A percentile compares a stretch with the other conserved stretches of the same genome.
phyloP scores from a whole-genome alignment of 2,797 vertebrate species.

The Emydoidea blandingii region DNA sequence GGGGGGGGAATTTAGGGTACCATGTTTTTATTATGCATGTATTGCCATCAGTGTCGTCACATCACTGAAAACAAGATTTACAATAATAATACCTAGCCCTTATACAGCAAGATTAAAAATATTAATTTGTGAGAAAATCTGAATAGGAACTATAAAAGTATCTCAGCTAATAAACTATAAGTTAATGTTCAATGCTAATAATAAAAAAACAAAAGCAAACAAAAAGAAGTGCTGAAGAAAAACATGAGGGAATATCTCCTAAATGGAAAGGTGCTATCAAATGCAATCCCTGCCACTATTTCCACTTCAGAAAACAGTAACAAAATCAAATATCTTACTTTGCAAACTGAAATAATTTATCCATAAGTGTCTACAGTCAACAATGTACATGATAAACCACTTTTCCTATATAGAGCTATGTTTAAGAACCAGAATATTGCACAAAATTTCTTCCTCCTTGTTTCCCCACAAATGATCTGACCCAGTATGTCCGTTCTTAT shows the following conservation, averaged over 20 bases:
- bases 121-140: background rate
- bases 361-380: background rate
- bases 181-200: background rate
- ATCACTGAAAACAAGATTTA: background rate
- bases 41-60: background rate
- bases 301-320: background rate
- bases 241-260: background rate
- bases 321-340: fast-evolving
- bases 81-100: background rate
- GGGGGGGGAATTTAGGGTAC: background rate
- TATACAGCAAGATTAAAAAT: background rate
- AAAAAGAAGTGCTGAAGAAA: background rate
- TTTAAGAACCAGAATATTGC: background rate
- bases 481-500: too few relatives aligned
- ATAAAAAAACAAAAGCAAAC: background rate
- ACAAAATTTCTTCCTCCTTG: background rate
- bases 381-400: background rate
- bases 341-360: background rate
- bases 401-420: background rate
- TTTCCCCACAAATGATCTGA: background rate
- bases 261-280: background rate
- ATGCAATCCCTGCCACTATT: background rate
- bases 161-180: background rate
- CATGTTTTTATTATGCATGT: background rate
- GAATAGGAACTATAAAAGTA: background rate